These are phyloP conservation scores for Leucoptera coffeella DNA, from an alignment of 2,888 invertebrate species.

Conservation along the genomic window DNA sequence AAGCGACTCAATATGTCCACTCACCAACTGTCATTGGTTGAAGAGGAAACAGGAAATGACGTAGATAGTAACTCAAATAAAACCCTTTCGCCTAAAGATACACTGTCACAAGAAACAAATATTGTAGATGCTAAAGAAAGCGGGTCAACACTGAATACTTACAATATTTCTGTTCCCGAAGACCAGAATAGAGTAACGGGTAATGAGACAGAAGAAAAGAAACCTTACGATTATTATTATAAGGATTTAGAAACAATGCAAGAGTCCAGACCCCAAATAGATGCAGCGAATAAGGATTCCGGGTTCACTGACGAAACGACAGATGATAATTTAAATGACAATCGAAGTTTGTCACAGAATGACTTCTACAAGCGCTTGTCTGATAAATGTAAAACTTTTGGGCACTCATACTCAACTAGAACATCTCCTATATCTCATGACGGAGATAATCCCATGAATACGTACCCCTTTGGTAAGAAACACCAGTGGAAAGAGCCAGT, in stretches of 20 bases:
- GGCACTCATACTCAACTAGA: too few species aligned
- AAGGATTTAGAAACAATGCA: constrained; percentile 28
- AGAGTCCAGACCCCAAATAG: too few species aligned
- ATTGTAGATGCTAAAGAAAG: constrained; percentile 13
- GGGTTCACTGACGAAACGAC: constrained; percentile 32
- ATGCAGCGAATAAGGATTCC: too few species aligned
- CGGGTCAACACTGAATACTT: constrained; percentile 9
- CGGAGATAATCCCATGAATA: constrained; percentile 15
- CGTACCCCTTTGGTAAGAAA: constrained; percentile 16
- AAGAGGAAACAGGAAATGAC: constrained; percentile 45
- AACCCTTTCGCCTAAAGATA: constrained; percentile 18
- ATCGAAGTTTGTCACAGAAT: too few species aligned
- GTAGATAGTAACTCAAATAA: constrained; percentile 35
- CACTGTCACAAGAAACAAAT: constrained; percentile 24
- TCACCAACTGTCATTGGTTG: constrained; percentile 41
- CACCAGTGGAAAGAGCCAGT: constrained; percentile 23
- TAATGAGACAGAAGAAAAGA: constrained; percentile 15
- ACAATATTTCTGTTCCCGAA: too few species aligned
- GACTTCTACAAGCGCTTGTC: too few species aligned
- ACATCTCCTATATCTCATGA: too few species aligned
- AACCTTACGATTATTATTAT: constrained; percentile 31
- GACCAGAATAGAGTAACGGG: too few species aligned
- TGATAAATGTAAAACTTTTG: too few species aligned
- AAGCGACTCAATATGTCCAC: constrained; percentile 22
- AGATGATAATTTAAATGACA: too few species aligned